Evolutionary conservation across 2,888 invertebrate species (phyloP).

Genomic region (Odontomyia ornata): DNA sequence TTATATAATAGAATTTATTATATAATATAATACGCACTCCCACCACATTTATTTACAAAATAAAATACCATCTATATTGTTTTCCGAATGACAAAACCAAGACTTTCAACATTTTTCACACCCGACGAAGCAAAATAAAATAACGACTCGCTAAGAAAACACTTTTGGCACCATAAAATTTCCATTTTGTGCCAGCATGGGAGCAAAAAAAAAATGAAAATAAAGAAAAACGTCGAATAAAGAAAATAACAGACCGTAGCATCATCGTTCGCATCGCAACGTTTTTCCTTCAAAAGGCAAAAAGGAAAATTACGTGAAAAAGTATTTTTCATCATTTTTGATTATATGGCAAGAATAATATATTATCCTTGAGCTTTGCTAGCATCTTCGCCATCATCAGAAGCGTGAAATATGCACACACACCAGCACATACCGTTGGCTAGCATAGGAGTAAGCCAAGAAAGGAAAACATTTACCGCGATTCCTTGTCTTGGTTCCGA

Average conservation of each 20-base stretch:
- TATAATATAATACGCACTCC: not conserved
- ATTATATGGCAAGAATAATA: conserved; percentile 51
- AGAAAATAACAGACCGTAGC: conserved; percentile 31
- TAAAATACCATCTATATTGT: not conserved
- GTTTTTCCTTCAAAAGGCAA: conserved; percentile 21
- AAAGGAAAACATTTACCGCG: conserved; percentile 20
- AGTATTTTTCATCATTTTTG: conserved; percentile 52
- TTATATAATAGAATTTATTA: not conserved
- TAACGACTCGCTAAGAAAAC: conserved; percentile 41
- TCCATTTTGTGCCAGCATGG: conserved; percentile 44
- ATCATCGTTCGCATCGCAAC: not conserved
- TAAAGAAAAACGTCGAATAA: not conserved
- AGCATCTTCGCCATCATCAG: conserved; percentile 13
- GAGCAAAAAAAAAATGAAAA: conserved; percentile 21
- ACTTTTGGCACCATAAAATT: conserved; percentile 48
- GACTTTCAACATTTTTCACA: conserved; percentile 38
- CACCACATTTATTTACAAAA: not conserved
- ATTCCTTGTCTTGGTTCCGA: not conserved
- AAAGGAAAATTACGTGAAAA: conserved; percentile 51
- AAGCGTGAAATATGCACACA: conserved; percentile 24
- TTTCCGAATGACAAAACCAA: conserved; percentile 33
- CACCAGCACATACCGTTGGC: not conserved
- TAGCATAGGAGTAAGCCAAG: conserved; percentile 28
- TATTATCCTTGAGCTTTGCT: conserved; percentile 48
- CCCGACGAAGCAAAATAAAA: conserved; percentile 40